Evolutionary conservation across 2,888 invertebrate species (phyloP), one percentile per base, ranked within the genome.

Genomic region (Lasioglossum marginatum): DNA sequence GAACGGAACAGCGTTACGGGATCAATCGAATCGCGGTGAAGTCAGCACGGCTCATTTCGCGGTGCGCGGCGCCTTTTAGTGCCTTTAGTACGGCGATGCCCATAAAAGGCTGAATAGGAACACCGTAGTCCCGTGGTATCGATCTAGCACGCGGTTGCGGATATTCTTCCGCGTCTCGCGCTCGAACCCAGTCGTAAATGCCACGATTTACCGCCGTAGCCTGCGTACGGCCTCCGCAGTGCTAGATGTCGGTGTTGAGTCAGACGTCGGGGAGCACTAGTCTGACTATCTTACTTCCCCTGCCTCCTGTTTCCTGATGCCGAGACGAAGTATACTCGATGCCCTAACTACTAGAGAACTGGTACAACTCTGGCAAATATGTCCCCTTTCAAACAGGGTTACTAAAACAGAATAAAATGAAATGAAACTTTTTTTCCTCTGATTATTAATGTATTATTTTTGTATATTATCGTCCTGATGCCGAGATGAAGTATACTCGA

Each of bases 91-190:
- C 84, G 82, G 31, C 77, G 77, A 75, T 77, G 79, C 73, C 82
- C 90, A 81, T 89, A 88, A 90, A 90, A 85, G 83, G 60, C 82
- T 79, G 81, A 77, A 89, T 79, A 82, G 75, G 85, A 88, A 82
- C 88, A 71, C 52, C 87, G 81, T 81, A 80, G 78, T 80, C 27
- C 63, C 80, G 48, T 40, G 82, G 79, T 90, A 90, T 90, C 89
- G 90, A 90, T 90, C 84, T 85, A 66, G 43, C 82, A 70, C 89
- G 79, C 82, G 82, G 84, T 57, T 83, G 82, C 89, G 83, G 88
- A 90, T 90, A 89, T 82, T 81, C 79, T 84, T 86, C 85, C 87
- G 88, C 83, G 90, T 90, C 90, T 81, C 78, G 83, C 75, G 63
- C 40, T 16, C 60, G 76, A 48, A 68, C 19, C 68, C 43, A 63